These are phyloP conservation scores for Microctonus hyperodae DNA, from an alignment of 2,888 invertebrate species.

Conservation along the genomic window DNA sequence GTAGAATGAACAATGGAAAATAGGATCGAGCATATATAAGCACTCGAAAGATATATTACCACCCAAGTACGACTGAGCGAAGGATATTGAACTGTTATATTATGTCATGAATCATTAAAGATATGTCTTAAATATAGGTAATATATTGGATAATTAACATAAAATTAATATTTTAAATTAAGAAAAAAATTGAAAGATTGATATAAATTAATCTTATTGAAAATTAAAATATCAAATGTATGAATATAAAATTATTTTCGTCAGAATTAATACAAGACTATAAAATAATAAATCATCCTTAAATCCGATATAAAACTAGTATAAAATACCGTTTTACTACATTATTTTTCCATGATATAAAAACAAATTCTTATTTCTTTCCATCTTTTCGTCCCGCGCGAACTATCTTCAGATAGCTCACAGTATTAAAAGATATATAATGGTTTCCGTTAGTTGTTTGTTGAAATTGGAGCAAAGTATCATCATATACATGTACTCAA, in stretches of 20 bases:
- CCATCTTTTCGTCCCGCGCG: background rate
- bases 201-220: no score
- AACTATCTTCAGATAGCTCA: background rate
- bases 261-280: background rate
- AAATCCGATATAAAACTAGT: background rate
- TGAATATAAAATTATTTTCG: no score
- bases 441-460: conserved; percentile 34
- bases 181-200: no score
- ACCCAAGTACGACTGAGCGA: background rate
- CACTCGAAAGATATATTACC: background rate
- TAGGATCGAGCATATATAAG: background rate
- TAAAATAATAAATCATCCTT: background rate
- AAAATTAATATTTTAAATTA: no score
- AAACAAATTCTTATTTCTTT: background rate
- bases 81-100: background rate
- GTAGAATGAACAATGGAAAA: background rate
- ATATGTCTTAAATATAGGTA: no score
- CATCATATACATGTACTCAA: conserved; percentile 7
- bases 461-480: conserved; percentile 36
- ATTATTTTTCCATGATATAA: background rate
- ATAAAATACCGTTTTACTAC: background rate
- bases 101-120: background rate
- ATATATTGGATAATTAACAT: no score
- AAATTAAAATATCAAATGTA: background rate
- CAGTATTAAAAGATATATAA: conserved; percentile 13